Evolutionary conservation across 2,113 vertebrate genomes (phyloP), one percentile per base, ranked within the genome.

Genomic region (Gambusia holbrooki): DNA sequence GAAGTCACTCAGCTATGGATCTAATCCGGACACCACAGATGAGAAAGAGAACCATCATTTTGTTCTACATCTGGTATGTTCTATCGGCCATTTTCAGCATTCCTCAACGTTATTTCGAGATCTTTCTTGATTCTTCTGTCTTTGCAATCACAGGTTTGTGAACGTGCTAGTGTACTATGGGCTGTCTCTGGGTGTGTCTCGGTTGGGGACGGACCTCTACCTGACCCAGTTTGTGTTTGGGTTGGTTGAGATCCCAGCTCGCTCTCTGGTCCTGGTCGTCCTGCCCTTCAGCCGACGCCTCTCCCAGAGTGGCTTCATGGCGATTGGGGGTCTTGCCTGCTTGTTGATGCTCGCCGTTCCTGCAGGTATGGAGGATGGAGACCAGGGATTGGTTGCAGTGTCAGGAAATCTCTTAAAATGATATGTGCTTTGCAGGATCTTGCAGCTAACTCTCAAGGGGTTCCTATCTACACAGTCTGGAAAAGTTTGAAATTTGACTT

Each of bases 131-230:
- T 15, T 76, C 45, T 32, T 4, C 7, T 33, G 1, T 10, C 11
- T 60, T 29, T 60, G 1, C 3, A 22, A 33, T 62, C 19, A 25
- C 84, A 97, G 97, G 96, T 97, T 96, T 93, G 95, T 94, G 66
- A 96, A 96, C 79, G 96, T 96, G 62, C 85, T 98, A 78, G 95
- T 94, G 62, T 97, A 97, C 90, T 98, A 95, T 0, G 96, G 96
- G 13, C 83, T 98, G 61, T 92, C 96, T 25, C 83, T 97, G 61
- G 96, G 96, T 0, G 94, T 97, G 22, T 95, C 96, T 8, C 94
- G 92, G 79, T 94, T 98, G 14, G 96, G 96, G 12, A 87, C 95
- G 65, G 77, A 98, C 88, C 94, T 97, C 83, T 97, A 98, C 88
- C 76, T 97, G 84, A 96, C 95, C 0, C 96, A 97, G 88, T 94